Percentiles rank a stretch among this genome's conserved stretches.
phyloP scores from a whole-genome alignment of 2,888 invertebrate species.

The Eupithecia centaureata region DNA sequence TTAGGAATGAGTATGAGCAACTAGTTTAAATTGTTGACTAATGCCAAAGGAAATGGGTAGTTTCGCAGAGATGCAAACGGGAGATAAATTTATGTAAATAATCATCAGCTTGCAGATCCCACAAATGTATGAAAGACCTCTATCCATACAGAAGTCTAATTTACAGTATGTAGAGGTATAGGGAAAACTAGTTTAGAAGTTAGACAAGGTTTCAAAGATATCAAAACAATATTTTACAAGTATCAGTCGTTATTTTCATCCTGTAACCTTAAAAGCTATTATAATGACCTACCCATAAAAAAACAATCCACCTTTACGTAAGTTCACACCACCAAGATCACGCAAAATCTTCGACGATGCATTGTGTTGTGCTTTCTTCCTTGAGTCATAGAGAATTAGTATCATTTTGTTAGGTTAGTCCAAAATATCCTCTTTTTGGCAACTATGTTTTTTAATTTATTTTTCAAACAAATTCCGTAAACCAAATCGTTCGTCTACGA shows the following conservation, averaged over 20 bases:
- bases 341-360: background rate
- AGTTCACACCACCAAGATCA: background rate
- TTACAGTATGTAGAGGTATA: background rate
- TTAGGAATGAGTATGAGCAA: slow-evolving; percentile 50
- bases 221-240: background rate
- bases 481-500: slow-evolving; percentile 1
- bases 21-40: slow-evolving; percentile 50
- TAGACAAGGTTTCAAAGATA: background rate
- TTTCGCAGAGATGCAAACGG: slow-evolving; percentile 1
- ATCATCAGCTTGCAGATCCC: background rate
- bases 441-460: background rate
- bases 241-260: background rate
- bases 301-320: background rate
- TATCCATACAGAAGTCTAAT: background rate
- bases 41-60: slow-evolving; percentile 59
- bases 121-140: background rate
- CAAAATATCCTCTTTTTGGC: background rate
- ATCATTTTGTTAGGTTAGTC: background rate
- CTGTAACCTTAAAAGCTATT: background rate
- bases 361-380: rapidly evolving
- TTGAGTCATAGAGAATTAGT: background rate
- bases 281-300: background rate
- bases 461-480: background rate
- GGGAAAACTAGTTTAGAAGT: background rate
- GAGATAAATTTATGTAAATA: slow-evolving; percentile 1